Conservation (phyloP, 2,113 vertebrate genomes). For the Actenoides lindsayi region DNA sequence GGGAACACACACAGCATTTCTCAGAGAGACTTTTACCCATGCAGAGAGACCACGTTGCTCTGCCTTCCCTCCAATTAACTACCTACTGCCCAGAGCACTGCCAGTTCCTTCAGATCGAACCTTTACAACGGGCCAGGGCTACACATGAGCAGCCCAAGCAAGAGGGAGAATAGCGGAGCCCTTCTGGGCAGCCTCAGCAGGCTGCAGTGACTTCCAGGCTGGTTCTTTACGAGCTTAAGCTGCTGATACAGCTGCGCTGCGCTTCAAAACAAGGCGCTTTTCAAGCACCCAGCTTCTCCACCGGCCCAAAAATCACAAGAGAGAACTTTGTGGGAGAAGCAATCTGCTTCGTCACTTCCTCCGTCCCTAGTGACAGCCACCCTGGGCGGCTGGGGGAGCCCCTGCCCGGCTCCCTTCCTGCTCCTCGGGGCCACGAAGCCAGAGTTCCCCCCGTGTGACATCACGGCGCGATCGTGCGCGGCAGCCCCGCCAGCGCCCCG, state of each 20-base stretch:
- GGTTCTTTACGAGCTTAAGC: background rate
- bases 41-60: background rate
- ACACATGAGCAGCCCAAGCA: background rate
- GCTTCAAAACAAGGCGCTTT: background rate
- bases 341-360: constrained; percentile 33
- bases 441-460: background rate
- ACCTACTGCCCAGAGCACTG: background rate
- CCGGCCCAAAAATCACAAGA: background rate
- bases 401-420: background rate
- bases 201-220: background rate
- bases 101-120: background rate
- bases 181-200: background rate
- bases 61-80: background rate
- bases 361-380: background rate
- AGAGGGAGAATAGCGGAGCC: background rate
- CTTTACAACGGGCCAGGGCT: background rate
- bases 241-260: background rate
- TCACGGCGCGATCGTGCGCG: accelerated
- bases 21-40: background rate
- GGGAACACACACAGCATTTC: background rate
- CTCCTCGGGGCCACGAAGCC: background rate
- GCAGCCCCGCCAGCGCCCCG: background rate
- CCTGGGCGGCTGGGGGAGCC: background rate
- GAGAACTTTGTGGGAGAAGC: background rate
- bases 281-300: background rate